Base-by-base conservation (phyloP, 2,888 invertebrate genomes). In the Agapostemon virescens region DNA sequence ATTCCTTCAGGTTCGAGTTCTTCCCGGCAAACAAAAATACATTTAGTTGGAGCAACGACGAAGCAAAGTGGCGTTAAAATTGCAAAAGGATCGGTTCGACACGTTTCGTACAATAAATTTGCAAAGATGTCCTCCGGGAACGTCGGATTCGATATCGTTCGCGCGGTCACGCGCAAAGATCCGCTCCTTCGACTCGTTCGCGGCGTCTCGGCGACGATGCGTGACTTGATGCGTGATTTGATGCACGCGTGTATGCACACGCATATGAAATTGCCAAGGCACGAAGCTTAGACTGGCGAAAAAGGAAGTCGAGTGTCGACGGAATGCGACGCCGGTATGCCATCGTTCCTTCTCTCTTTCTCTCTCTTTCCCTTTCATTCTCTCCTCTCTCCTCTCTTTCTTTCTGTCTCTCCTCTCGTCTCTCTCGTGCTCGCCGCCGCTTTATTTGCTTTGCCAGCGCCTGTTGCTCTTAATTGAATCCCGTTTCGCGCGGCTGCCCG, bases 141-240 rank as follows among this genome's bases (percentile, higher is more conserved):
- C 33, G 20, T 42, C 81, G 82, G 82, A 86, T 85, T 82, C 74
- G 84, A 85, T 84, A 82, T 84, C 68, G 42, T 63, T 77, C 61
- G 13, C 64, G 64, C 63, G 74, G 69, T 52, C 79, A 69, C 75
- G 64, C 45, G 61, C 17, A 15, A 61, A 30, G 61, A 77, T 77
- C 74, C 83, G 70, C 61, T 67, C 58, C 20, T 33, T 61, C 61
- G 11, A 20, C 61, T 20, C 33, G 42, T 52, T 58, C 30, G 26
- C 26, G 55, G 40, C 49, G 69, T 77, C 74, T 33, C 49, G 38
- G 58, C 52, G 52, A 26, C 55, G 77, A 66, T 61, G 58, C 74
- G 75, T 74, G 82, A 72, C 79, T 66, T 52, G 77, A 66, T 61
- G 55, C 73, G 74, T 73, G 80, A 71, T 78, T 64, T 67, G 49